Evolutionary conservation across 2,888 invertebrate genomes (phyloP).

Genomic region (Synanthedon myopaeformis): DNA sequence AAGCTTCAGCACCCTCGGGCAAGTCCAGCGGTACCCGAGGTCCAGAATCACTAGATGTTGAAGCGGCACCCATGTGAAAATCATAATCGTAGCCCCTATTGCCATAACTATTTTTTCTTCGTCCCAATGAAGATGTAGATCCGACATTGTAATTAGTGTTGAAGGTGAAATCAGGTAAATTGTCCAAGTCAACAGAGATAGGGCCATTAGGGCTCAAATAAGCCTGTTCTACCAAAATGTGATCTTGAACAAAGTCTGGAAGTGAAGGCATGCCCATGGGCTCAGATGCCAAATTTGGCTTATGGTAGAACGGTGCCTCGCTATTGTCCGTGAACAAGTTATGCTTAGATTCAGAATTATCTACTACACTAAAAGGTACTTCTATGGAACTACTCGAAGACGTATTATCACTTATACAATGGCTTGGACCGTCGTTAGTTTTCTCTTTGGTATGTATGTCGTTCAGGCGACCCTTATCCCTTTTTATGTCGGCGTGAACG

Average conservation of each 20-base stretch:
- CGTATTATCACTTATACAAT: slow-evolving; percentile 45
- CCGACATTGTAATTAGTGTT: slow-evolving; percentile 57
- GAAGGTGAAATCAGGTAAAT: slow-evolving; percentile 77
- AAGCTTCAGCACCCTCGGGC: slow-evolving; percentile 43
- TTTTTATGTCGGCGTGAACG: slow-evolving; percentile 37
- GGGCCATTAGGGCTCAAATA: slow-evolving; percentile 71
- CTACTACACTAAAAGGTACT: slow-evolving; percentile 60
- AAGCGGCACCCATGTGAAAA: slow-evolving; percentile 38
- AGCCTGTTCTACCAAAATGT: slow-evolving; percentile 84
- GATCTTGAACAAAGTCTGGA: slow-evolving; percentile 92
- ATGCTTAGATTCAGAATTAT: slow-evolving; percentile 61
- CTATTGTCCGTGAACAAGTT: slow-evolving; percentile 54
- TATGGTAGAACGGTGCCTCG: slow-evolving; percentile 50
- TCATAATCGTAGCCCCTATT: slow-evolving; percentile 51
- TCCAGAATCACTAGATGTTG: slow-evolving; percentile 35
- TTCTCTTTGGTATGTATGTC: slow-evolving; percentile 54
- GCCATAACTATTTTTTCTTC: slow-evolving; percentile 39
- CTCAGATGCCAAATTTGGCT: slow-evolving; percentile 55
- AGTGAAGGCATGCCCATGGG: slow-evolving; percentile 73
- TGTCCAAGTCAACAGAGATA: slow-evolving; percentile 72
- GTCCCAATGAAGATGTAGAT: slow-evolving; percentile 44
- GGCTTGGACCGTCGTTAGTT: slow-evolving; percentile 31
- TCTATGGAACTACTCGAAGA: slow-evolving; percentile 60
- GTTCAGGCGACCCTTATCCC: slow-evolving; percentile 37
- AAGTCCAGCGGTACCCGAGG: slow-evolving; percentile 47